Base-by-base conservation (phyloP, 2,797 vertebrate genomes). In the Harpagifer antarcticus region DNA sequence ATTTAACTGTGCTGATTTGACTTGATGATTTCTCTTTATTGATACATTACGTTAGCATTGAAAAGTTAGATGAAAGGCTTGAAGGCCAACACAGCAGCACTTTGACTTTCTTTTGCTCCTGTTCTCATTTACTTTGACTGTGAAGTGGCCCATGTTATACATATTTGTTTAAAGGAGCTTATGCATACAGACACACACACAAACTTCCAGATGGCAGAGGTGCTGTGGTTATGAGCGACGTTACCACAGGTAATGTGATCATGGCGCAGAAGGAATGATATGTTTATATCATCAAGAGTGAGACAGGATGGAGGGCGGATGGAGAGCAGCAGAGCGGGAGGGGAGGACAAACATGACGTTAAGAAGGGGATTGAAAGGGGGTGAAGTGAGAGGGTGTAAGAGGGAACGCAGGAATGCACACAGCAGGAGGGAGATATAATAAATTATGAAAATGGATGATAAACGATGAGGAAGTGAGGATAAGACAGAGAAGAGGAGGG, bases 221-320 rank as follows among this genome's bases (percentile, higher is more conserved):
- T 83, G 85, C 59, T 75, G 81, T 75, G 79, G 79, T 86, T 88
- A 69, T 77, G 74, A 81, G 77, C 23, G 4, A 27, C n/a, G 50
- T 79, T 90, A 88, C 82, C 78, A 81, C 84, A 86, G 87, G 85
- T 91, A 93, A 92, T 86, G 80, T 12, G 69, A 90, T 87, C 86
- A 83, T 17, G 0, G 63, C 15, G 40, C 81, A 81, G 86, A 83
- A 86, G 70, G 84, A 89, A 85, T 84, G 84, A 90, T 92, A 90
- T 89, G 82, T 92, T 89, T 87, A 85, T 89, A 87, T 85, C 45
- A 85, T 84, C 76, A 66, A 60, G 52, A 62, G 66, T 68, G 79
- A 75, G 74, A 73, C 53, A 78, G 71, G 74, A 76, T 71, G 68
- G 58, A 68, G 27, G 47, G 67, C 58, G 64, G 49, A 59, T 37